Conservation (phyloP, 1,140 invertebrate species). For the Stenopsyche tienmushanensis region DNA sequence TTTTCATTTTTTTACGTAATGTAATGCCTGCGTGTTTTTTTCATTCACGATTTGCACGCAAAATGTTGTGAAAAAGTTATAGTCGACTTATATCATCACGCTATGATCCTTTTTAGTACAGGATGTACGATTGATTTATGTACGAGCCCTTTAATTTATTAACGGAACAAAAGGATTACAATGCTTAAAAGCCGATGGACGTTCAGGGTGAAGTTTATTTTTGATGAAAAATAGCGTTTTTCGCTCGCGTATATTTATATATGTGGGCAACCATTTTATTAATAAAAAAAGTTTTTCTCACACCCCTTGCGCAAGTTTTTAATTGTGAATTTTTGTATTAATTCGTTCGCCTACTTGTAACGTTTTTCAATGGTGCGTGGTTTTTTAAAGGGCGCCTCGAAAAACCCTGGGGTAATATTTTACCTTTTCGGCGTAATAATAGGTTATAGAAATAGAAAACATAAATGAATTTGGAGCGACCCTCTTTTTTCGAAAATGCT, state of each 20-base stretch:
- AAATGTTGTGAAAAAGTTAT: no score
- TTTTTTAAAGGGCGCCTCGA: slow-evolving; percentile 2
- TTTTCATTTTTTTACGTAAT: slow-evolving; percentile 26
- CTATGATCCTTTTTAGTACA: no score
- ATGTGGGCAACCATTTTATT: no score
- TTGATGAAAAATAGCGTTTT: no score
- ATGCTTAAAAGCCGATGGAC: no score
- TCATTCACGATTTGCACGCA: not conserved
- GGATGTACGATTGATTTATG: no score
- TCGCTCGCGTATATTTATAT: no score
- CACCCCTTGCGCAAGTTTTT: not conserved
- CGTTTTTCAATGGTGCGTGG: not conserved
- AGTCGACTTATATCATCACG: no score
- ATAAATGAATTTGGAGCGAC: not conserved
- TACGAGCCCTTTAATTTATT: no score
- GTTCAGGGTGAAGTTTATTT: no score
- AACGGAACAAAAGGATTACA: no score
- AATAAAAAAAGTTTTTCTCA: no score
- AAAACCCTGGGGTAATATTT: slow-evolving; percentile 4
- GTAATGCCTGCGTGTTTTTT: slow-evolving; percentile 7
- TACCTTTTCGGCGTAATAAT: slow-evolving; percentile 6
- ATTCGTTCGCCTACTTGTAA: not conserved
- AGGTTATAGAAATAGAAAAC: slow-evolving; percentile 2
- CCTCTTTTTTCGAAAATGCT: not conserved
- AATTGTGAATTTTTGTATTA: not conserved